Evolutionary conservation across 2,888 invertebrate species (phyloP).

Genomic region (Eledona agricola): DNA sequence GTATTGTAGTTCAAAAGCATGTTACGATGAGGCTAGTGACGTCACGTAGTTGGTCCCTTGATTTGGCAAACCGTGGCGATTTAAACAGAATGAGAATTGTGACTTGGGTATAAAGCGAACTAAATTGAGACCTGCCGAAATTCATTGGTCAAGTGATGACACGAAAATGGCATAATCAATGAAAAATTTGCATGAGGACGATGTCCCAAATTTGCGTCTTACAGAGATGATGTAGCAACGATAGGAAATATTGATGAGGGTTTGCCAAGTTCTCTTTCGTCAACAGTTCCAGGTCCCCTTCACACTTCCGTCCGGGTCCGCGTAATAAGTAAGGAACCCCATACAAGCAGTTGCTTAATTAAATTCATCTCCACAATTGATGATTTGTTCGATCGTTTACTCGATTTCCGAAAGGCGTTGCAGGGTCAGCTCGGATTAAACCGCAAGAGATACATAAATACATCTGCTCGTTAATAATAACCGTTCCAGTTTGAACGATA

Average conservation of each 20-base stretch:
- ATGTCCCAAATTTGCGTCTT: constrained; percentile 34
- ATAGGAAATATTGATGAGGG: constrained; percentile 39
- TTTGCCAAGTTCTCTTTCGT: constrained; percentile 23
- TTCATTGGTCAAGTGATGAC: constrained; percentile 37
- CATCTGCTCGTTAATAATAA: constrained; percentile 1
- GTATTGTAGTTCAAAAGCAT: too few relatives aligned
- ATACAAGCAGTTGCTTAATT: too few relatives aligned
- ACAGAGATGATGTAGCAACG: constrained; percentile 34
- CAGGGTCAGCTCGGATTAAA: too few relatives aligned
- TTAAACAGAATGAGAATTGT: constrained; percentile 14
- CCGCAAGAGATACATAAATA: constrained; percentile 9
- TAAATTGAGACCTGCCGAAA: constrained; percentile 23
- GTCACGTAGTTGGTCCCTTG: too few relatives aligned
- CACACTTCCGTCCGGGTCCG: too few relatives aligned
- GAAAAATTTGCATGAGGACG: constrained; percentile 35
- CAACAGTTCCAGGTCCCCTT: constrained; percentile 19
- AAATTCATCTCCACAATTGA: too few relatives aligned
- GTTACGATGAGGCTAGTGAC: too few relatives aligned
- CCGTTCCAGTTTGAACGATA: constrained; percentile 5
- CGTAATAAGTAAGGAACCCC: too few relatives aligned
- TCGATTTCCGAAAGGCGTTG: too few relatives aligned
- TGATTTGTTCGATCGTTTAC: too few relatives aligned
- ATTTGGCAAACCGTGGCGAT: constrained; percentile 7
- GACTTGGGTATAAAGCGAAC: constrained; percentile 29
- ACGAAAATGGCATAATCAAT: constrained; percentile 37